Base-by-base conservation (phyloP, 2,113 vertebrate species). In the Asarcornis scutulata region DNA sequence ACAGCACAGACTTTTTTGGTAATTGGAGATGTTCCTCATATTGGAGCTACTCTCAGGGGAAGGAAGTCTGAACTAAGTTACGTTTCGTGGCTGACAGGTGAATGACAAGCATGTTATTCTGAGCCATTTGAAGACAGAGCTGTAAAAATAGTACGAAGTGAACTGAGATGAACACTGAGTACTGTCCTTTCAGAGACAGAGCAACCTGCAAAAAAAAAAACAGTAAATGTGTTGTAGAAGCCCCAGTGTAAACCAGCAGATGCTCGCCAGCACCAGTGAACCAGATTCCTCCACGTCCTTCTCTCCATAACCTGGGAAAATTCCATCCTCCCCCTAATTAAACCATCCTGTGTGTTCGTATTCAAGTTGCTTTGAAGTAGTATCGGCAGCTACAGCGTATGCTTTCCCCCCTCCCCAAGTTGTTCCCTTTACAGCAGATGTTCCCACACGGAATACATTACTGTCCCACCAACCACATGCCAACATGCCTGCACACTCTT, bases 21-120 rank as follows among this genome's bases (percentile, higher is more conserved):
- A 97, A 97, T 85, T 95, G 92, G 92, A 96, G 88, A 56, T 68
- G 88, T 34, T 96, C 93, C 87, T 84, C 85, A 58, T 83, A 92
- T 55, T 7, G 7, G 74, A 96, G 93, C 83, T 96, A 66, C 82
- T 97, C 93, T 93, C 96, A 38, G 93, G 97, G 93, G 94, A 96
- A 96, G 72, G 67, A 95, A 96, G 91, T 86, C 15, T 86, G 94
- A 96, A 97, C 91, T 94, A 78, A 96, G 82, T 90, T 91, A 67
- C 95, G 56, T 89, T 95, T 94, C 88, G 94, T 71, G 91, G 78
- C 58, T 97, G 96, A 97, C 82, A 96, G 93, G 94, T 97, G 75
- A 97, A 84, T 95, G 92, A 96, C 94, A 97, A 97, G 90, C 79
- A 96, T 97, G 95, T 89, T 97, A 97, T 95, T 96, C 89, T 97